Evolutionary conservation across 2,797 vertebrate genomes (phyloP).

Genomic region (Sebastes umbrosus): DNA sequence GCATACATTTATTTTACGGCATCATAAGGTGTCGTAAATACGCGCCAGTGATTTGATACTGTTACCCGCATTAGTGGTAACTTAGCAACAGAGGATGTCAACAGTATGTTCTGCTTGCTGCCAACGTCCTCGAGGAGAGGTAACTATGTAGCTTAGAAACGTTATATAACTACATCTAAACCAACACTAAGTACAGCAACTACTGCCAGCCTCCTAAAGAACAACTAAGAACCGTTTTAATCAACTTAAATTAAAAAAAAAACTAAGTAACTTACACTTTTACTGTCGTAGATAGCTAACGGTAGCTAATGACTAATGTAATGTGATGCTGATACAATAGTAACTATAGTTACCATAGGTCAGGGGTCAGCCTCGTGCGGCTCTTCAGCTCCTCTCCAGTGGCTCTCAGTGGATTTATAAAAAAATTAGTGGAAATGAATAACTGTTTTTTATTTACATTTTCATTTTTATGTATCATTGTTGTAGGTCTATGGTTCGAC

Average conservation of each 20-base stretch:
- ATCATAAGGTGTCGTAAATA: background rate
- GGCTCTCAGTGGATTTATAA: too few species aligned
- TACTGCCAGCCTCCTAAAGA: background rate
- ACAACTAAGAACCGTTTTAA: background rate
- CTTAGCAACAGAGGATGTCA: conserved; percentile 48
- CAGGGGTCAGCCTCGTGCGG: background rate
- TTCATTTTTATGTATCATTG: too few species aligned
- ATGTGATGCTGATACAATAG: too few species aligned
- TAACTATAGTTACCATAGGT: background rate
- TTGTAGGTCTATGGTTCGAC: too few species aligned
- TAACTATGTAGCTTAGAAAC: background rate
- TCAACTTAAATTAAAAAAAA: background rate
- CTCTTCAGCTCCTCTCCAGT: too few species aligned
- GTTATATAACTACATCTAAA: background rate
- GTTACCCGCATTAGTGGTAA: background rate
- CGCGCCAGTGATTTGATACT: background rate
- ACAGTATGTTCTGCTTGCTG: background rate
- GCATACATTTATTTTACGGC: background rate
- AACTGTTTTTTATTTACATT: too few species aligned
- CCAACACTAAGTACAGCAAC: background rate
- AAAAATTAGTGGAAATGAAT: fast-evolving
- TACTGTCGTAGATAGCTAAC: background rate
- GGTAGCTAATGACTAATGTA: background rate
- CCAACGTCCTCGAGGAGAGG: background rate
- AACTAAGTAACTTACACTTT: background rate